A percentile compares a stretch with the other conserved stretches of the same genome.
phyloP scores from a whole-genome alignment of 2,113 vertebrate genomes.

The Petrocephalus microphthalmus region DNA sequence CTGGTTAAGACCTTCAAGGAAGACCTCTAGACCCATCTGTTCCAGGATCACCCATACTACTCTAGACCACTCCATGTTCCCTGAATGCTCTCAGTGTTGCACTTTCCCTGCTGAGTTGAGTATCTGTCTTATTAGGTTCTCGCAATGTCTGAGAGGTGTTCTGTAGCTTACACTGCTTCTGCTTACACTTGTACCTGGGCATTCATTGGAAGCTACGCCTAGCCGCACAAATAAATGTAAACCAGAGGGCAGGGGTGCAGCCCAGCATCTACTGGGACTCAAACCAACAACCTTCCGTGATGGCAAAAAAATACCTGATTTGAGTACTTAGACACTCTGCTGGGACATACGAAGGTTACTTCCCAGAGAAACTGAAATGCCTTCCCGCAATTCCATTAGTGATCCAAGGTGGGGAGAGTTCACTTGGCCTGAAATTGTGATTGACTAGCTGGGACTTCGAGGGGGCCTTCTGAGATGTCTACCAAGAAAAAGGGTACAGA shows the following conservation, averaged over 20 bases:
- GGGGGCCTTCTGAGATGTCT: not conserved
- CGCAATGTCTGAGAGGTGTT: not conserved
- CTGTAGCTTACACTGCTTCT: not conserved
- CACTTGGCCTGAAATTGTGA: not conserved
- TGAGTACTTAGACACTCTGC: not conserved
- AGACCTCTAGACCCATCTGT: not conserved
- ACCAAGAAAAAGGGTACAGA: not conserved
- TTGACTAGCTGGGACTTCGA: not conserved
- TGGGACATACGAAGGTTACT: not conserved
- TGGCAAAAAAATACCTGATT: not conserved
- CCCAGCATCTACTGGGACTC: not conserved
- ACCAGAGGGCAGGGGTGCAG: not conserved
- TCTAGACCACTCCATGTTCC: not conserved
- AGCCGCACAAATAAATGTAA: not conserved
- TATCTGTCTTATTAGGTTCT: not conserved
- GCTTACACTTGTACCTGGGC: not conserved
- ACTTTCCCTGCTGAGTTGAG: not conserved
- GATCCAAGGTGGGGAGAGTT: not conserved
- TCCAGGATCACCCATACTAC: not conserved
- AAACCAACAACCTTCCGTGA: not conserved
- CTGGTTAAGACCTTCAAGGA: not conserved
- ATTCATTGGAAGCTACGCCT: not conserved
- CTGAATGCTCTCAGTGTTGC: not conserved
- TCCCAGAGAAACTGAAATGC: not conserved
- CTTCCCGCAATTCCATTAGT: not conserved